A percentile compares a stretch with the other conserved stretches of the same genome.
Evolutionary conservation across 2,113 vertebrate genomes (phyloP).

Genomic region (Ginglymostoma cirratum): DNA sequence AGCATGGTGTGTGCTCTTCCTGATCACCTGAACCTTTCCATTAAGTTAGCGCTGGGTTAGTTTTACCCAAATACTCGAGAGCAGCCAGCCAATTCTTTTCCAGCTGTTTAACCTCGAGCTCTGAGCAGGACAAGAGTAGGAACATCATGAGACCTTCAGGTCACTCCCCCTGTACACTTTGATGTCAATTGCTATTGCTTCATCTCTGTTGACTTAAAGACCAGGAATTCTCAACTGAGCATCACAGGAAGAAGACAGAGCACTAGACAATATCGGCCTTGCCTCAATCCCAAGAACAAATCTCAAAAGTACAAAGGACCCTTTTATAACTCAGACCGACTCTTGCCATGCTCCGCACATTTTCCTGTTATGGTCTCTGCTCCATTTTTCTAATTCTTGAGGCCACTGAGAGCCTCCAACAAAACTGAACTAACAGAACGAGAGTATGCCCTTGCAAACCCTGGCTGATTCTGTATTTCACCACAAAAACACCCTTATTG

Average conservation of each 20-base stretch:
- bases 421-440: neutral
- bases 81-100: neutral
- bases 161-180: neutral
- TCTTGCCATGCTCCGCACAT: neutral
- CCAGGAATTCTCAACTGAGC: neutral
- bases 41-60: neutral
- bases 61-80: neutral
- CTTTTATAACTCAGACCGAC: neutral
- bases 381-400: neutral
- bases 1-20: neutral
- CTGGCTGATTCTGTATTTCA: neutral
- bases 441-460: neutral
- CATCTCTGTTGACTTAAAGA: neutral
- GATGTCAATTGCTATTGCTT: neutral
- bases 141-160: neutral
- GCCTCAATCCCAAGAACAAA: neutral
- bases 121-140: neutral
- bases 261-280: neutral
- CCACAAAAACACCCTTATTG: neutral
- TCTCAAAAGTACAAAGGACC: neutral
- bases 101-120: neutral
- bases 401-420: neutral
- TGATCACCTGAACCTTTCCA: neutral
- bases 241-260: neutral
- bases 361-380: neutral